Conservation (phyloP, 2,888 invertebrate species). For the Stramonita haemastoma region DNA sequence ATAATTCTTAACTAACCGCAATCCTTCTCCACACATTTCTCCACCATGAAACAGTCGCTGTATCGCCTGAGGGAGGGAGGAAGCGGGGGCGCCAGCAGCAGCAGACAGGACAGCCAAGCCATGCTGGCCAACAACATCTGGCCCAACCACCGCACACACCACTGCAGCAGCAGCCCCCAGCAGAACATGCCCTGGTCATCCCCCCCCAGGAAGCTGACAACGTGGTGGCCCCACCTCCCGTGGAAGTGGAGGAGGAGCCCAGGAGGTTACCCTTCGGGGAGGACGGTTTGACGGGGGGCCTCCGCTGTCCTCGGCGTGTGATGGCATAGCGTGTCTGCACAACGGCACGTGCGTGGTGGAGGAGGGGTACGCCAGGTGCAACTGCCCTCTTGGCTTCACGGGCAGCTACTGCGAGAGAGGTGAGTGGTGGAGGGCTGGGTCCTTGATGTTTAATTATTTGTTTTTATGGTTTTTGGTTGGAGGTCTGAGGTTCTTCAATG, state of each 20-base stretch:
- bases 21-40: too few relatives aligned
- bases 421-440: conserved; percentile 55
- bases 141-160: neutral
- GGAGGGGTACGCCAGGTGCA: conserved; percentile 80
- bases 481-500: too few relatives aligned
- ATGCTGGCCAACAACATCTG: conserved; percentile 5
- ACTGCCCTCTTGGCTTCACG: conserved; percentile 93
- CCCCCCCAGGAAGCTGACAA: neutral
- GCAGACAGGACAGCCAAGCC: neutral
- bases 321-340: conserved; percentile 62
- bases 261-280: neutral
- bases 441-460: too few relatives aligned
- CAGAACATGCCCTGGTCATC: neutral
- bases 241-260: neutral
- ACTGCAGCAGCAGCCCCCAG: neutral
- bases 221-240: neutral
- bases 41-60: neutral
- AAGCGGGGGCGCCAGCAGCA: too few relatives aligned
- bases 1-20: too few relatives aligned
- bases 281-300: neutral
- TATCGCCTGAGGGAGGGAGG: conserved; percentile 35
- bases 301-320: conserved; percentile 50
- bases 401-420: conserved; percentile 92
- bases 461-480: too few relatives aligned
- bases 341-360: conserved; percentile 70